A percentile compares a stretch with the other conserved stretches of the same genome.
Conservation (phyloP, 2,113 vertebrate species). For the Ammodytes dubius region DNA sequence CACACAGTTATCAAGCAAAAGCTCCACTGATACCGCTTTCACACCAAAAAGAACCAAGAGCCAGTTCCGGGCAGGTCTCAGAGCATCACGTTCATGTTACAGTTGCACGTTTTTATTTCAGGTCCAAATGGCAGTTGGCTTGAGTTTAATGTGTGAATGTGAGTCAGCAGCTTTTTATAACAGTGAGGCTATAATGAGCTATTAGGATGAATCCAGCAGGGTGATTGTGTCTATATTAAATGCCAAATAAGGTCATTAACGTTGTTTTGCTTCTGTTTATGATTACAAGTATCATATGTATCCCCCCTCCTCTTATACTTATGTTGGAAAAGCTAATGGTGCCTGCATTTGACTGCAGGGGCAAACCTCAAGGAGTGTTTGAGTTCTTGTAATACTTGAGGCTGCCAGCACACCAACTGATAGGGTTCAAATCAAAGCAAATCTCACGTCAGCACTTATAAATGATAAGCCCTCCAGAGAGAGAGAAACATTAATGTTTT, state of each 20-base stretch:
- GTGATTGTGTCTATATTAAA: background rate
- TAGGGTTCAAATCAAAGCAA: slow-evolving; percentile 19
- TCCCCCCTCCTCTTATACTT: background rate
- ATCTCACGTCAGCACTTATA: slow-evolving; percentile 14
- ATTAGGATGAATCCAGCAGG: background rate
- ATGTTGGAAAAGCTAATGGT: background rate
- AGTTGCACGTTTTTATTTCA: slow-evolving; percentile 32
- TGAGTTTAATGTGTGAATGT: background rate
- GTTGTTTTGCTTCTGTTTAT: background rate
- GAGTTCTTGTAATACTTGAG: background rate
- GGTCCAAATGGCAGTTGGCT: slow-evolving; percentile 2
- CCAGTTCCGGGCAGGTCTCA: slow-evolving; percentile 21
- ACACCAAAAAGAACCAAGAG: background rate
- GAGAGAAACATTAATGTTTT: slow-evolving; percentile 30
- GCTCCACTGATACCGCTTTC: background rate
- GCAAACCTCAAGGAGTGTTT: background rate
- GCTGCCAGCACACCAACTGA: background rate
- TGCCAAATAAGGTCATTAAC: slow-evolving; percentile 13
- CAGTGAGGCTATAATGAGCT: background rate
- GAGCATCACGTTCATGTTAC: background rate
- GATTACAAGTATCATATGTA: slow-evolving; percentile 2
- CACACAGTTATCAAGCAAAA: slow-evolving; percentile 57
- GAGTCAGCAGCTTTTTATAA: slow-evolving; percentile 13
- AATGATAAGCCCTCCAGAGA: slow-evolving; percentile 3
- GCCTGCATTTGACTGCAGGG: background rate